phyloP scores from a whole-genome alignment of 2,797 vertebrate genomes.

The Peromyscus aztecus region DNA sequence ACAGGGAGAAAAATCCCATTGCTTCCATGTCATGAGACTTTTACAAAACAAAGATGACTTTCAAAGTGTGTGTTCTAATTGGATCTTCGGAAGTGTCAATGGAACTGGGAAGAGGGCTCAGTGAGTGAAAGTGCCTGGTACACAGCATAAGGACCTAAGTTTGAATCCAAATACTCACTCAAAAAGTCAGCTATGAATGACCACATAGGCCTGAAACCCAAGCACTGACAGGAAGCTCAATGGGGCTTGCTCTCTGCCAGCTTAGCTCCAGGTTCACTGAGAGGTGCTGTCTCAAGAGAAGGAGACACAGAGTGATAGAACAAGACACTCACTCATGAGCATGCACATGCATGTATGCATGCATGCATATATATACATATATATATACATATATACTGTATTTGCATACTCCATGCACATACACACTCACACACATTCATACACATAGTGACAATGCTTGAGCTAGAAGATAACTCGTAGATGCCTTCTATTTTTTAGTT shows the following conservation, averaged over 20 bases:
- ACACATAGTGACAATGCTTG: not conserved
- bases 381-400: not conserved
- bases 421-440: not conserved
- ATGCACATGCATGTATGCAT: not conserved
- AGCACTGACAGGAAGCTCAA: not conserved
- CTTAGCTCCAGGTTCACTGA: not conserved
- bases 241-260: not conserved
- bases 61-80: not conserved
- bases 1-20: not conserved
- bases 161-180: not conserved
- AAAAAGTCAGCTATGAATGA: not conserved
- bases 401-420: not conserved
- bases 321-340: not conserved
- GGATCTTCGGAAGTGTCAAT: not conserved
- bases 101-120: not conserved
- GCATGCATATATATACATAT: not conserved
- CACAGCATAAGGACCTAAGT: not conserved
- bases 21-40: not conserved
- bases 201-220: not conserved
- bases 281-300: not conserved
- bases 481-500: not conserved
- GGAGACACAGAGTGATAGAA: not conserved
- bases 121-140: not conserved
- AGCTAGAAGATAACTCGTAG: not conserved
- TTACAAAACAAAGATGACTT: slow-evolving; percentile 8